Conservation (phyloP, 2,797 vertebrate genomes). For the Tokudaia muenninki region DNA sequence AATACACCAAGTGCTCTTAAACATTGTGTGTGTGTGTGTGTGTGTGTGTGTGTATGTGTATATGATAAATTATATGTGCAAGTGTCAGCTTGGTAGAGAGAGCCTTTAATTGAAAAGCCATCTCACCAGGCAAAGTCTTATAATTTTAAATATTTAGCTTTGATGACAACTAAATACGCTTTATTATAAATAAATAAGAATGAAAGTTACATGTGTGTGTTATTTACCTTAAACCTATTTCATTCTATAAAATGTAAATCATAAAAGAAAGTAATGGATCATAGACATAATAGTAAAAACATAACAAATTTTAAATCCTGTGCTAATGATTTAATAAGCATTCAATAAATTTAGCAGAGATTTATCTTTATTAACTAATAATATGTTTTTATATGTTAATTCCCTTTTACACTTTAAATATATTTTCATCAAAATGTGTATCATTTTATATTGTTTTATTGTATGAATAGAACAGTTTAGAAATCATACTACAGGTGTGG, state of each 20-base stretch:
- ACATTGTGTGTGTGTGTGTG: background rate
- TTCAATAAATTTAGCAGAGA: background rate
- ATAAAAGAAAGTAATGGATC: background rate
- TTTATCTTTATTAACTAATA: background rate
- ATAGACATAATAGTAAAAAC: background rate
- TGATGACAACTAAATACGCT: background rate
- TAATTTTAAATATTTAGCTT: background rate
- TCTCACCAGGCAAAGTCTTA: background rate
- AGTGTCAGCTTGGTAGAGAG: background rate
- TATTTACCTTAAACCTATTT: background rate
- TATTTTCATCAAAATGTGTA: background rate
- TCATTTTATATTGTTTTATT: background rate
- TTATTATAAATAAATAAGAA: background rate
- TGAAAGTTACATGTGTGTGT: background rate
- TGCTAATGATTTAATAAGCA: background rate
- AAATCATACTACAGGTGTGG: background rate
- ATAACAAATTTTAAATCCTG: background rate
- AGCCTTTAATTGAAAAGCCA: background rate
- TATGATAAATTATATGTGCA: no score
- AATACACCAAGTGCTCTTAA: background rate
- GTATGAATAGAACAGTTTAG: background rate
- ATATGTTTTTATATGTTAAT: background rate
- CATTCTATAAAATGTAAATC: background rate
- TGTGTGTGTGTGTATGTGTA: no score
- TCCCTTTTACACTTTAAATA: background rate